Conservation (phyloP, 2,113 vertebrate genomes). For the Chaetodon trifascialis region DNA sequence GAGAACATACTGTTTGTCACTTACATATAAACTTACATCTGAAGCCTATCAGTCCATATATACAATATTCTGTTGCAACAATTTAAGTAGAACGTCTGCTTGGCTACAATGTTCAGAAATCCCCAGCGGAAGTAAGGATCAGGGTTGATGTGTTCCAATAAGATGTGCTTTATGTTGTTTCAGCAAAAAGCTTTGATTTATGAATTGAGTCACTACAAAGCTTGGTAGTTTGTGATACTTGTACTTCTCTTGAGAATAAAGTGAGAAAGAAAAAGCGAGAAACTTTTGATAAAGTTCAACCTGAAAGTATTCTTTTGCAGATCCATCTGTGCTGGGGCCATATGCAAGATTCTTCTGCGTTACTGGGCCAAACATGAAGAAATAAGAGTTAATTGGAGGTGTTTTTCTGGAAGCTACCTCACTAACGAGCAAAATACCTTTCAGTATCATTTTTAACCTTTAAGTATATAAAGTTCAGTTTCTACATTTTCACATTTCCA, state of each 20-base stretch:
- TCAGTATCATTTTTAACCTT: slow-evolving; percentile 6
- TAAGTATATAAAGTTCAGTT: background rate
- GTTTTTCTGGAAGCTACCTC: background rate
- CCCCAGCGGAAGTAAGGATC: background rate
- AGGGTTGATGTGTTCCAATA: slow-evolving; percentile 17
- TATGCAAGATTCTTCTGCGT: background rate
- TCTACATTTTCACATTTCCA: no score
- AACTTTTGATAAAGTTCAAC: slow-evolving; percentile 36
- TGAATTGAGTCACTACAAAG: slow-evolving; percentile 30
- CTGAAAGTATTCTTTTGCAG: slow-evolving; percentile 3
- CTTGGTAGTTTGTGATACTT: slow-evolving; percentile 7
- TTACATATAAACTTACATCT: slow-evolving; percentile 20
- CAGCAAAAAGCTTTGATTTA: slow-evolving; percentile 40
- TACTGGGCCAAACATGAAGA: slow-evolving; percentile 11
- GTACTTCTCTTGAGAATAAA: slow-evolving; percentile 12
- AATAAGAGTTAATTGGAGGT: background rate
- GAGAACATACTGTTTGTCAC: slow-evolving; percentile 53
- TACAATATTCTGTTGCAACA: background rate
- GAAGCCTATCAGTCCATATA: background rate
- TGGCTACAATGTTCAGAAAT: background rate
- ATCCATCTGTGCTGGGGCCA: background rate
- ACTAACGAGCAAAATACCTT: slow-evolving; percentile 14
- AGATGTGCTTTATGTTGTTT: slow-evolving; percentile 34
- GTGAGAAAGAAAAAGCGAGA: slow-evolving; percentile 2
- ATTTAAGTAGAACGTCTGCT: slow-evolving; percentile 4